Base-by-base conservation (phyloP, 2,888 invertebrate genomes). In the Polymixis lichenea region DNA sequence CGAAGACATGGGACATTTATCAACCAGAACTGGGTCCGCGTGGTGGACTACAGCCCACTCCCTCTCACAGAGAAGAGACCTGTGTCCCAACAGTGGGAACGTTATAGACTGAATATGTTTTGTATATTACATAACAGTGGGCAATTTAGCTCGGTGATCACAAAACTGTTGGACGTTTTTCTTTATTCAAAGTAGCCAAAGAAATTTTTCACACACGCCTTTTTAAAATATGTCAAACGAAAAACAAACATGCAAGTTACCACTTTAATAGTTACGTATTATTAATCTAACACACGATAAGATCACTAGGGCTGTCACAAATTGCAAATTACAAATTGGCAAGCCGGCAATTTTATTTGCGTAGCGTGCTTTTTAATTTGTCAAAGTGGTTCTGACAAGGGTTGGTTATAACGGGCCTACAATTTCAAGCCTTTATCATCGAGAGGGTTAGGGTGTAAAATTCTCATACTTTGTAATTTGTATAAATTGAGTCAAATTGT, bases 401-500 rank as follows among this genome's bases (percentile, higher is more conserved):
- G 90, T 83, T 80, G 80, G 78, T 81, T 88, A 89, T 87, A 87
- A 88, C 84, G 77, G 76, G 77, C 73, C 86, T 86, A 84, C 86
- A 89, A 90, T 89, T 89, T 82, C 72, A 87, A 83, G 87, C 86
- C 88, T 88, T 84, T 87, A 88, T 85, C 80, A 85, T 87, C 67
- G 77, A 77, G 77, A 83, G 86, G 90, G 87, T 87, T 82, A 86
- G 90, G 91, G 91, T 88, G 91, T 86, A 88, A 91, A 89, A 89
- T 90, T 90, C 87, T 86, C 89, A 88, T 88, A 87, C 90, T 87
- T 89, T 88, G 89, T 89, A 88, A 89, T 89, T 88, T 89, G 83
- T 86, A 88, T 88, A 88, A 91, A 91, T 91, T 91, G 88, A 89
- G 90, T 89, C 88, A 88, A 91, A 91, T 90, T 90, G 91, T 89